Percentiles rank a stretch among this genome's conserved stretches.
phyloP scores from a whole-genome alignment of 2,888 invertebrate genomes.

The Ophion slaviceki region DNA sequence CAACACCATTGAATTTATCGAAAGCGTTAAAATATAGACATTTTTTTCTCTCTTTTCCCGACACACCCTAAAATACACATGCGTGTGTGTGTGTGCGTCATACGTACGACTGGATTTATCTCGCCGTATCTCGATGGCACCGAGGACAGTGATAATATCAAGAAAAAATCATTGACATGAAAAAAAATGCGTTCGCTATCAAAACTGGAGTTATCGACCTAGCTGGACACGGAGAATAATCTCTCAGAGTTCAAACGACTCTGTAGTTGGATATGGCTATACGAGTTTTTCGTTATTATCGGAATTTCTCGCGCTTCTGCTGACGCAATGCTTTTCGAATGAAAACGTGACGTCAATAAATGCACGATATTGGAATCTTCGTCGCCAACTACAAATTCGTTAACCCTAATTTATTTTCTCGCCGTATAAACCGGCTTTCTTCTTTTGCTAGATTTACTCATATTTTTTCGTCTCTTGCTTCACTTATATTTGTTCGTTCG shows the following conservation, averaged over 20 bases:
- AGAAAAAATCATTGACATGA: neutral
- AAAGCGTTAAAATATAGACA: too few species aligned
- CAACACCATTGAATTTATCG: neutral
- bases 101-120: slow-evolving; percentile 11
- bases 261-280: neutral
- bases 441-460: neutral
- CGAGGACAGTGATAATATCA: neutral
- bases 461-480: neutral
- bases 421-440: neutral
- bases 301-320: neutral
- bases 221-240: neutral
- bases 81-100: neutral
- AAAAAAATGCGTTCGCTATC: slow-evolving; percentile 15
- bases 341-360: neutral
- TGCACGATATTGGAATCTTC: too few species aligned
- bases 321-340: neutral
- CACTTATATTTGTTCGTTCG: neutral
- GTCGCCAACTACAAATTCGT: neutral
- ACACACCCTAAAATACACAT: neutral
- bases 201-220: neutral
- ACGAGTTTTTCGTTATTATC: neutral
- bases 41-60: neutral
- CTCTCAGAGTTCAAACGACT: neutral
- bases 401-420: neutral
- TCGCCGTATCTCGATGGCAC: slow-evolving; percentile 15